Evolutionary conservation across 2,797 vertebrate species (phyloP), one percentile per base, ranked within the genome.

Genomic region (Helostoma temminkii): DNA sequence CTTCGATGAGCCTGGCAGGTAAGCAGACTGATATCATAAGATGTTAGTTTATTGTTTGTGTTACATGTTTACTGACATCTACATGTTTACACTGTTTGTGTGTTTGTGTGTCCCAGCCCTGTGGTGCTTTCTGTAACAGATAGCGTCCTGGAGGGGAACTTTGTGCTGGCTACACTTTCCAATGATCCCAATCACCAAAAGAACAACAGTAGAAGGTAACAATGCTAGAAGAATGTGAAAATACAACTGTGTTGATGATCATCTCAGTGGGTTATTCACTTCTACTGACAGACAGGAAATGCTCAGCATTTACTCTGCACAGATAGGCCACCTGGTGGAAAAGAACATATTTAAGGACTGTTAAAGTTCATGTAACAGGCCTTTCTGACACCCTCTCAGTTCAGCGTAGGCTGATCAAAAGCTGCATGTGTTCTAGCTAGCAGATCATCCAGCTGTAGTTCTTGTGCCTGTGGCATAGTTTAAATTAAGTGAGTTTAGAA

Each of bases 141-240:
- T 67, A 87, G 93, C 1, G 92, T 97, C 52, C 87, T 99, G 78
- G 95, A 98, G 19, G 94, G 94, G 5, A 95, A 96, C 87, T 97
- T 98, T 82, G 96, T 98, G 68, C 89, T 99, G 73, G 97, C 97
- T 66, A 98, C 97, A 0, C 94, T 99, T 18, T 95, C 92, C 0
- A 94, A 98, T 25, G 86, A 93, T 0, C 28, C 80, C 43, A 82
- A 61, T 41, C 85, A 75, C 3, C 56, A 57, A 26, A 92, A 88
- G 81, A 86, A 78, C 76, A 89, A 76, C 74, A 72, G 58, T 3
- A 81, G 66, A 81, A 57, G 88, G 94, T 94, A 92, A 85, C 5
- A 2, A 9, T 6, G 6, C 7, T 3, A 28, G 22, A 59, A 58
- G 9, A 56, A 30, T 54, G 10, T 54, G 9, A 71, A 28, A 66